These are phyloP conservation scores for Tauraco erythrolophus DNA, from an alignment of 2,113 vertebrate genomes.

Conservation along the genomic window DNA sequence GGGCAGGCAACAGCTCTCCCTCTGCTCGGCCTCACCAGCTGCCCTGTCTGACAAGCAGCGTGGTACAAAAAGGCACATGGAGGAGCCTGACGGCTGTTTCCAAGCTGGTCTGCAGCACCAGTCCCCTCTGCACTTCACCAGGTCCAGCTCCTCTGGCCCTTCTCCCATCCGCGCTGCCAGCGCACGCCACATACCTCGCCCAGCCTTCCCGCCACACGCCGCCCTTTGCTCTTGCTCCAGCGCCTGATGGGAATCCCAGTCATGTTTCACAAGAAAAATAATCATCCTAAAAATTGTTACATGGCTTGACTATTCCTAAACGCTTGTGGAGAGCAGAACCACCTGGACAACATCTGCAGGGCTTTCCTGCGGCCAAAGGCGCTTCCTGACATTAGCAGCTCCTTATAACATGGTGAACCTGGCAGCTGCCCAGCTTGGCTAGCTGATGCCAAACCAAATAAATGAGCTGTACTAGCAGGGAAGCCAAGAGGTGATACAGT, in stretches of 20 bases:
- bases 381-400: conserved; percentile 44
- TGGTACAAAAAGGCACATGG: rapidly evolving
- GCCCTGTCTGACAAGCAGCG: neutral
- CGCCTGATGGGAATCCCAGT: neutral
- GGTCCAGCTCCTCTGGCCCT: neutral
- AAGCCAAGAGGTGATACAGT: conserved; percentile 42
- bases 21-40: neutral
- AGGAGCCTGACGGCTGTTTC: neutral
- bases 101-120: neutral
- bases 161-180: neutral
- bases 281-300: neutral
- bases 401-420: conserved; percentile 37
- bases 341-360: conserved; percentile 43
- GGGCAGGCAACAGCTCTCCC: neutral
- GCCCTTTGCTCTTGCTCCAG: neutral
- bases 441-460: conserved; percentile 39
- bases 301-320: neutral
- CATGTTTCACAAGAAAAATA: neutral
- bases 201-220: rapidly evolving
- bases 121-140: rapidly evolving
- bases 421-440: neutral
- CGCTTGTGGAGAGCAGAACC: neutral
- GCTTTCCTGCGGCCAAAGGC: conserved; percentile 22
- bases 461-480: conserved; percentile 27
- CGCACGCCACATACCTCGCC: rapidly evolving